These are phyloP conservation scores for Drosophila mimetica DNA, from an alignment of 2,888 invertebrate genomes.

Conservation along the genomic window DNA sequence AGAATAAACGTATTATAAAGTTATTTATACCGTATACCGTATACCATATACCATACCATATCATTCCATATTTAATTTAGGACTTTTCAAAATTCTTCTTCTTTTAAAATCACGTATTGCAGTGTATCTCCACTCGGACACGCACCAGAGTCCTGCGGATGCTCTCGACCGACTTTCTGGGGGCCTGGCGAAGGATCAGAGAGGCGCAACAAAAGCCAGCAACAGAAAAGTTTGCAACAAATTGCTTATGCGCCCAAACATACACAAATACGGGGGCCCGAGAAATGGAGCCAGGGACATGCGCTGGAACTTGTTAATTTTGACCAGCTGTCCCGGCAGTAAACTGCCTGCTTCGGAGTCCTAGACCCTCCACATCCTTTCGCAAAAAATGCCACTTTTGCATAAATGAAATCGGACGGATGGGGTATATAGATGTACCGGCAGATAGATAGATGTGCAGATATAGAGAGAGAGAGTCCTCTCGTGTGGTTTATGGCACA, in stretches of 20 bases:
- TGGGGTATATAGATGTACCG: constrained; percentile 43
- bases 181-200: background rate
- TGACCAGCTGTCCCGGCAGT: constrained; percentile 76
- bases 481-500: constrained; percentile 14
- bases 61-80: no score
- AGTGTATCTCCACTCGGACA: constrained; percentile 12
- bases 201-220: constrained; percentile 64
- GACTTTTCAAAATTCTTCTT: no score
- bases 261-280: constrained; percentile 42
- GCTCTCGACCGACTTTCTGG: background rate
- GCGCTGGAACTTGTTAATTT: constrained; percentile 78
- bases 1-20: no score
- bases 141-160: constrained; percentile 15
- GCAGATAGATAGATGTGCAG: constrained; percentile 6
- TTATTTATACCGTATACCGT: no score
- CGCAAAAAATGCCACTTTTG: constrained; percentile 65
- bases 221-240: constrained; percentile 75
- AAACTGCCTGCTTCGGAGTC: constrained; percentile 48
- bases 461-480: background rate
- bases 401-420: constrained; percentile 71
- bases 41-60: no score
- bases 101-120: no score
- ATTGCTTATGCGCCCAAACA: constrained; percentile 73
- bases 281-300: constrained; percentile 54
- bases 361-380: constrained; percentile 4